A percentile compares a stretch with the other conserved stretches of the same genome.
phyloP scores from a whole-genome alignment of 2,797 vertebrate species.

The Heliangelus exortis region DNA sequence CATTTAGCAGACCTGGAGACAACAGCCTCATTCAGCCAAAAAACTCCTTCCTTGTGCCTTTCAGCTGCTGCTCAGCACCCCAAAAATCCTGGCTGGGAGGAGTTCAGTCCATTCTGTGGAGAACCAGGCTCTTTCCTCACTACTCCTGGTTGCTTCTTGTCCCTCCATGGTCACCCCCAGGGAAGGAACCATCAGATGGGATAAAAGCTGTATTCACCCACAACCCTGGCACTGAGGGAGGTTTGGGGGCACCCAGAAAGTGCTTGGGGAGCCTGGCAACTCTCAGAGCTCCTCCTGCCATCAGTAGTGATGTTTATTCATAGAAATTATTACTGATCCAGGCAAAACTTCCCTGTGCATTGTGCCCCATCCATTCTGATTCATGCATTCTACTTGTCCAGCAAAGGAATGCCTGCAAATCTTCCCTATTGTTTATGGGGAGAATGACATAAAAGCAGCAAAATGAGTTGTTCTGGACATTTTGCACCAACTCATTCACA shows the following conservation, averaged over 20 bases:
- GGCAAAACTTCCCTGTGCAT: not conserved
- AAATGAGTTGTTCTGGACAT: constrained; percentile 17
- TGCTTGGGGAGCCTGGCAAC: not conserved
- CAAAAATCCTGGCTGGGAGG: not conserved
- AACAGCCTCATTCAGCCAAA: not conserved
- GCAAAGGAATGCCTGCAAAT: not conserved
- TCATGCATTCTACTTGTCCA: constrained; percentile 25
- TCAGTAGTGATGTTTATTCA: not conserved
- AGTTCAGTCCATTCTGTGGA: not conserved
- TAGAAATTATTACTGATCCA: not conserved
- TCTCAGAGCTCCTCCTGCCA: not conserved
- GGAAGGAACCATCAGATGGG: not conserved
- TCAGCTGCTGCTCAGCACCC: not conserved
- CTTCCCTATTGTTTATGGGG: constrained; percentile 11
- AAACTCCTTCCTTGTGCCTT: not conserved
- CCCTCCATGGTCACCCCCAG: not conserved
- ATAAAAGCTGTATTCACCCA: not conserved
- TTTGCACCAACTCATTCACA: not conserved
- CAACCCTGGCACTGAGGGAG: not conserved
- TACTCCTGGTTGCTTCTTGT: accelerated
- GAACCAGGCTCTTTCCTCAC: not conserved
- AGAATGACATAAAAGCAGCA: constrained; percentile 6
- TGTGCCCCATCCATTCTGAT: not conserved
- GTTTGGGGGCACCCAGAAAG: not conserved
- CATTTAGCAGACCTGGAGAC: not conserved